These are phyloP conservation scores for Scaeva pyrastri DNA, from an alignment of 2,888 invertebrate species.

Conservation along the genomic window DNA sequence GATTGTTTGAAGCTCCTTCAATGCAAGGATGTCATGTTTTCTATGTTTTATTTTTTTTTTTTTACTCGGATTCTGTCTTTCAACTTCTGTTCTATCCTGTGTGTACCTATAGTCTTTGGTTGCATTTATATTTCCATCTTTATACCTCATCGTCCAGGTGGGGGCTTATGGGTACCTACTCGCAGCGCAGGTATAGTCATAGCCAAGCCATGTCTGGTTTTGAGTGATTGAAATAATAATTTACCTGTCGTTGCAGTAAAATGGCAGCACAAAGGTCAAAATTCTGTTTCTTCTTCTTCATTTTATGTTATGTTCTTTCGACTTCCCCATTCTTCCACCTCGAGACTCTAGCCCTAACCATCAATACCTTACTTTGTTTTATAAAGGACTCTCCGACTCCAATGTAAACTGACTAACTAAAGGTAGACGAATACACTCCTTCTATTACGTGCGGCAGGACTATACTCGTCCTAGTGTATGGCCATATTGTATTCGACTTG, in stretches of 20 bases:
- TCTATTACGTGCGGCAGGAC: conserved; percentile 28
- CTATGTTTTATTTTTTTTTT: conserved; percentile 7
- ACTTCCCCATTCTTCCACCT: neutral
- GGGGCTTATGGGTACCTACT: neutral
- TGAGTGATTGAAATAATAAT: conserved; percentile 76
- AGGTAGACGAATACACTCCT: neutral
- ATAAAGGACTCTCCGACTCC: conserved; percentile 44
- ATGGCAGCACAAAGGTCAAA: conserved; percentile 71
- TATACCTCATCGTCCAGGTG: conserved; percentile 8
- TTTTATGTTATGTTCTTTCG: neutral
- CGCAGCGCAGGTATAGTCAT: conserved; percentile 12
- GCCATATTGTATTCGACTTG: conserved; percentile 52
- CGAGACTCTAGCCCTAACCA: no score
- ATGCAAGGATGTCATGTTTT: conserved; percentile 43
- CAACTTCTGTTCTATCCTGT: neutral
- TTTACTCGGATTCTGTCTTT: conserved; percentile 18
- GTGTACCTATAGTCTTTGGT: conserved; percentile 5
- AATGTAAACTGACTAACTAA: neutral
- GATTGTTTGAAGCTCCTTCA: conserved; percentile 68
- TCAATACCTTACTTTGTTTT: conserved; percentile 19
- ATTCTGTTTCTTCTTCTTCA: conserved; percentile 34
- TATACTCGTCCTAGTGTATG: neutral
- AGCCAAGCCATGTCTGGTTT: conserved; percentile 68
- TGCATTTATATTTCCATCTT: conserved; percentile 31
- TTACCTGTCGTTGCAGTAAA: conserved; percentile 69